Percentiles rank a stretch among this genome's conserved stretches.
Conservation (phyloP, 2,888 invertebrate genomes). For the Spatulosminthurus flaviceps region DNA sequence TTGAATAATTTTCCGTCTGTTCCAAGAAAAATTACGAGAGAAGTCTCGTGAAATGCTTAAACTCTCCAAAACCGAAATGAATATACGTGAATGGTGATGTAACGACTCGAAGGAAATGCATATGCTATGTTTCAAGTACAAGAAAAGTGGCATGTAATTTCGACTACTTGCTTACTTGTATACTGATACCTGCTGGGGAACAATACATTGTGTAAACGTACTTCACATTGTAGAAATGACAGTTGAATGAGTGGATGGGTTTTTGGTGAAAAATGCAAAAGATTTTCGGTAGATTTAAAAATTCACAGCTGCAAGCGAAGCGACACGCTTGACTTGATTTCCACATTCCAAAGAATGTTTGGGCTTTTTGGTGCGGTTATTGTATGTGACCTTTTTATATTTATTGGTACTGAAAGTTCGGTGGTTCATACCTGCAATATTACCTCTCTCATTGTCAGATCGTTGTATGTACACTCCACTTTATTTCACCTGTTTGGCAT, state of each 20-base stretch:
- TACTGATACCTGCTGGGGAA: background rate
- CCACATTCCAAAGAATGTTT: background rate
- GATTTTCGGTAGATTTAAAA: background rate
- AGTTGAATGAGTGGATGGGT: background rate
- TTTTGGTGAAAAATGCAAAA: background rate
- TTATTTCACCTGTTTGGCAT: too few species aligned
- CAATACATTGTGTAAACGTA: background rate
- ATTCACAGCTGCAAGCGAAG: conserved; percentile 3
- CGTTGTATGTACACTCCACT: too few species aligned
- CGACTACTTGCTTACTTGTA: background rate
- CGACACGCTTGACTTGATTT: conserved; percentile 14
- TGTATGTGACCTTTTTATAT: background rate
- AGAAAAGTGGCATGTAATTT: background rate
- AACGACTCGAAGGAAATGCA: background rate
- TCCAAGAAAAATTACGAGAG: background rate
- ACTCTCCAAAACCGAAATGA: background rate
- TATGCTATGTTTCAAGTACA: background rate
- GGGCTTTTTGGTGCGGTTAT: background rate
- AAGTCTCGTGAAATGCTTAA: background rate
- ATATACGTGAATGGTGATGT: background rate
- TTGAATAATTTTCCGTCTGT: background rate
- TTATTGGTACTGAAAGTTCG: background rate
- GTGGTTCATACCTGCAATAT: too few species aligned
- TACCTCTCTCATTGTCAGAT: too few species aligned
- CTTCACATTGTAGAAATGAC: background rate